A percentile compares a stretch with the other conserved stretches of the same genome.
phyloP scores from a whole-genome alignment of 2,888 invertebrate genomes.

The Blomia tropicalis region DNA sequence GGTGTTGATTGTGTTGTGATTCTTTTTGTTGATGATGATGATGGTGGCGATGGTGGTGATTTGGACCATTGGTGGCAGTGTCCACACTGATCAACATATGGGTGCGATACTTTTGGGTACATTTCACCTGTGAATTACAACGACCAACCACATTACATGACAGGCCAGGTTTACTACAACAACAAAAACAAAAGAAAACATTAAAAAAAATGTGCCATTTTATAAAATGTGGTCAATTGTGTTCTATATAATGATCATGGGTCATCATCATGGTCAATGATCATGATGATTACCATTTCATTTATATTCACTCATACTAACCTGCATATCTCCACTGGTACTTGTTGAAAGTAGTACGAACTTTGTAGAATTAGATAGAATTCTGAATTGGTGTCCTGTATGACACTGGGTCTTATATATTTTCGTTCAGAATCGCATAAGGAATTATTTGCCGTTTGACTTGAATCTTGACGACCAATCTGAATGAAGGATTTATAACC shows the following conservation, averaged over 20 bases:
- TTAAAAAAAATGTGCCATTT: background rate
- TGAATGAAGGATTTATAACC: constrained; percentile 11
- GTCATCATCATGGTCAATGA: no score
- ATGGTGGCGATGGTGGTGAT: no score
- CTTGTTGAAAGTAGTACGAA: constrained; percentile 30
- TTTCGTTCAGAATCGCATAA: constrained; percentile 31
- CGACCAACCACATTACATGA: constrained; percentile 21
- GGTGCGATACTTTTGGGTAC: constrained; percentile 32
- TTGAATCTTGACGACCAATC: background rate
- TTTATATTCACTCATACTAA: constrained; percentile 24
- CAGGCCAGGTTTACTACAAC: constrained; percentile 26
- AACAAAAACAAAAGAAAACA: constrained; percentile 4
- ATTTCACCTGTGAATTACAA: constrained; percentile 28
- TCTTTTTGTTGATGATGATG: background rate
- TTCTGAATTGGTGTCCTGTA: constrained; percentile 32
- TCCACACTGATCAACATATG: constrained; percentile 33
- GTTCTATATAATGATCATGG: background rate
- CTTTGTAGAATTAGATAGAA: constrained; percentile 33
- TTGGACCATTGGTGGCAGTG: constrained; percentile 19
- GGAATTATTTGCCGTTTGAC: constrained; percentile 1
- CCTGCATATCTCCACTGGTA: constrained; percentile 32
- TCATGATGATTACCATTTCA: background rate
- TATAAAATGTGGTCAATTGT: no score
- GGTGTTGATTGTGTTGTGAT: background rate
- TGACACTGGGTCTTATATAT: constrained; percentile 32